These are phyloP conservation scores for Leucoma salicis DNA, from an alignment of 2,888 invertebrate species.

Conservation along the genomic window DNA sequence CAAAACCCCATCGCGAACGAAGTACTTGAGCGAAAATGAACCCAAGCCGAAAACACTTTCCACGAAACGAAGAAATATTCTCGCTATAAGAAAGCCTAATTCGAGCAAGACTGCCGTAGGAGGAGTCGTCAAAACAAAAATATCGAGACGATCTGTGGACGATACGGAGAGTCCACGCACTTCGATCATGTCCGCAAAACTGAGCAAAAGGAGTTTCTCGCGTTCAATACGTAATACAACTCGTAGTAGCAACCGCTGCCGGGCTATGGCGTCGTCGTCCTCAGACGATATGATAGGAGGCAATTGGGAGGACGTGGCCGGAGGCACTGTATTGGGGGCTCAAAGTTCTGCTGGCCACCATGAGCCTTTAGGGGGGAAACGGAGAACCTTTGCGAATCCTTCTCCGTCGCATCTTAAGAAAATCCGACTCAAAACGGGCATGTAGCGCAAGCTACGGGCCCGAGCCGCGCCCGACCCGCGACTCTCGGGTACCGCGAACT, in stretches of 20 bases:
- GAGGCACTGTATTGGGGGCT: conserved; percentile 45
- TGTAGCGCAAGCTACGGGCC: conserved; percentile 61
- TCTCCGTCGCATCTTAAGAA: conserved; percentile 66
- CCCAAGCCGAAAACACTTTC: conserved; percentile 65
- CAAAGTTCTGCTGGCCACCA: conserved; percentile 16
- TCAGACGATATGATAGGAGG: conserved; percentile 52
- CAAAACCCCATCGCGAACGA: conserved; percentile 53
- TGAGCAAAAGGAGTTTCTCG: conserved; percentile 60
- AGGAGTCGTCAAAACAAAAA: conserved; percentile 52
- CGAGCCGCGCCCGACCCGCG: conserved; percentile 33
- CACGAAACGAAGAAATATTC: conserved; percentile 63
- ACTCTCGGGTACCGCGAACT: no score
- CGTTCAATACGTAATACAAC: conserved; percentile 38
- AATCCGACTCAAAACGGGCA: conserved; percentile 66
- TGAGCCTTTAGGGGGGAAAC: conserved; percentile 40
- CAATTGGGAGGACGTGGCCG: conserved; percentile 57
- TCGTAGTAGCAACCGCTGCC: conserved; percentile 38
- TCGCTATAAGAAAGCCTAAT: conserved; percentile 69
- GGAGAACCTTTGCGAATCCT: conserved; percentile 54
- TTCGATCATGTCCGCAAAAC: conserved; percentile 46
- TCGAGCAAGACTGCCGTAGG: conserved; percentile 60
- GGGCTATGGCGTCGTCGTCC: conserved; percentile 58
- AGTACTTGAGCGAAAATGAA: conserved; percentile 60
- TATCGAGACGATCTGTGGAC: conserved; percentile 56
- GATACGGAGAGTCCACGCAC: conserved; percentile 55